Conservation (phyloP, 2,113 vertebrate species). For the Nerophis ophidion region DNA sequence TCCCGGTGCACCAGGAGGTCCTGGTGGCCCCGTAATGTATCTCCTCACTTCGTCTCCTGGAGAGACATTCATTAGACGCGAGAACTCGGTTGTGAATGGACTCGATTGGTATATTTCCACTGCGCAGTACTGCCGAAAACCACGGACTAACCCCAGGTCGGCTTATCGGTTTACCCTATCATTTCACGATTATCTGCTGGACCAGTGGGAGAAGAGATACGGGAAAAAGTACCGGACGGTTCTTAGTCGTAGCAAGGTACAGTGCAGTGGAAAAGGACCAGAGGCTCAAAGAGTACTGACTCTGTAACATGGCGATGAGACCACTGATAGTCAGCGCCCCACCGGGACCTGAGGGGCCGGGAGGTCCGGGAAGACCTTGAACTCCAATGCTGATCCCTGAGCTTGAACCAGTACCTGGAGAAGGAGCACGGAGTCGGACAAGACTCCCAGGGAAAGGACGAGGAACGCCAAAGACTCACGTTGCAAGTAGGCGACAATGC, state of each 20-base stretch:
- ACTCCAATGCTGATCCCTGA: conserved; percentile 42
- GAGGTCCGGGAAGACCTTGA: conserved; percentile 58
- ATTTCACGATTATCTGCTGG: too few relatives aligned
- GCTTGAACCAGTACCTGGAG: conserved; percentile 50
- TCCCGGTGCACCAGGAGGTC: conserved; percentile 34
- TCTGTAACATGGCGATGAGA: conserved; percentile 78
- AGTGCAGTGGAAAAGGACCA: not conserved
- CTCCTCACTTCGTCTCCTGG: conserved; percentile 84
- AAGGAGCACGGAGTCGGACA: conserved; percentile 3
- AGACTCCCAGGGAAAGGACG: not conserved
- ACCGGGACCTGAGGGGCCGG: conserved; percentile 52
- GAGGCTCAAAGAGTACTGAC: conserved; percentile 46
- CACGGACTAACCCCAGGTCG: too few relatives aligned
- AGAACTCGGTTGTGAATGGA: not conserved
- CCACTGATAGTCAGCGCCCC: conserved; percentile 68
- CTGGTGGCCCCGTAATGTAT: conserved; percentile 76
- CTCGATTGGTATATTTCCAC: not conserved
- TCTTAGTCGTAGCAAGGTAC: not conserved
- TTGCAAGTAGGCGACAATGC: conserved; percentile 79
- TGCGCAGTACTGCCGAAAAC: not conserved
- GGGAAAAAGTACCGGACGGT: too few relatives aligned
- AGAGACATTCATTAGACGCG: conserved; percentile 6
- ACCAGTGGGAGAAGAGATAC: too few relatives aligned
- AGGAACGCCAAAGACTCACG: conserved; percentile 68
- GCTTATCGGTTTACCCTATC: too few relatives aligned